Conservation (phyloP, 92 coral and sea anemone species). For the Palythoa heliodiscus region DNA sequence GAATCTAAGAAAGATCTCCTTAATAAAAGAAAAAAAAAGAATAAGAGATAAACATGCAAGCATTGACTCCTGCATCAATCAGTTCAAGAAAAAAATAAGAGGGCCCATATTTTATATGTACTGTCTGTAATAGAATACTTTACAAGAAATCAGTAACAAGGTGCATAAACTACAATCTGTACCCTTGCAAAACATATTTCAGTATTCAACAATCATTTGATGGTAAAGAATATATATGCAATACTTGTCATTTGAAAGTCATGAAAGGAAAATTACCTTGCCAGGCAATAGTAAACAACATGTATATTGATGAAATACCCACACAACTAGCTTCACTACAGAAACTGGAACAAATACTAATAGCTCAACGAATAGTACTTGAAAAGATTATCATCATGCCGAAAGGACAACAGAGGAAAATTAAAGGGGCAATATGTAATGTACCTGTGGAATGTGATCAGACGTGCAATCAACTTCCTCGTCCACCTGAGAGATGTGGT, state of each 20-base stretch:
- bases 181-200: constrained; percentile 36
- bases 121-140: not conserved
- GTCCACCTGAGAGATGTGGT: not conserved
- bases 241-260: not conserved
- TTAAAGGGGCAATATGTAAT: too few relatives aligned
- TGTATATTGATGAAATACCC: not conserved
- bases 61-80: constrained; percentile 24
- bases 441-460: too few relatives aligned
- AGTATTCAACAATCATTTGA: not conserved
- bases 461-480: not conserved
- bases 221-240: not conserved
- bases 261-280: not conserved
- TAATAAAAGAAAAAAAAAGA: too few relatives aligned
- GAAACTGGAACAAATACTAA: too few relatives aligned
- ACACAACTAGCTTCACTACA: not conserved
- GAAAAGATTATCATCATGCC: not conserved
- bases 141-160: not conserved
- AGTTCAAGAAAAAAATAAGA: not conserved
- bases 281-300: not conserved
- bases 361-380: not conserved
- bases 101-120: not conserved
- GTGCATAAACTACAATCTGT: constrained; percentile 11
- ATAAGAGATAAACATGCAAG: not conserved
- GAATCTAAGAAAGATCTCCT: too few relatives aligned
- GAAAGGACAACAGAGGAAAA: not conserved